Base-by-base conservation (phyloP, 1,140 invertebrate species). In the Scaptomyza hsui region DNA sequence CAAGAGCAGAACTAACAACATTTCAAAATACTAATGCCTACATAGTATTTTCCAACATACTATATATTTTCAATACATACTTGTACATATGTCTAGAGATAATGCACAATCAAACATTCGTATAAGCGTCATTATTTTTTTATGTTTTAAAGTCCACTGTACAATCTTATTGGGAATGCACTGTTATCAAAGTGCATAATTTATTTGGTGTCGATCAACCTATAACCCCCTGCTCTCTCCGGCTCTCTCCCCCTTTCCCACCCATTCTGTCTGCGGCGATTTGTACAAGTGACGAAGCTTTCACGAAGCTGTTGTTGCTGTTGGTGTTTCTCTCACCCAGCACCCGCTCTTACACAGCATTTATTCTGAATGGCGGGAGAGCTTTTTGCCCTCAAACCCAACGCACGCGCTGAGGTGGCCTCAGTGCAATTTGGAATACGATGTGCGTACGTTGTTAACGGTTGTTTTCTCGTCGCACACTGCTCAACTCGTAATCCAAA, bases 321-420 rank as follows among this genome's bases (percentile, higher is more conserved):
- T 12, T 35, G 10, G 1, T 37, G 32, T n/a, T 37, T 37, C 37
- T n/a, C 52, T 55, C 35, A 39, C 9, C 32, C 21, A 39, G 7
- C n/a, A n/a, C n/a, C n/a, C 13, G 32, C 15, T 49, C 21, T 26
- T 4, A 3, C 45, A 15, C 21, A 32, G 12, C 13, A 48, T 51
- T 51, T 32, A 35, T 26, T 35, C 49, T 18, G 12, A 35, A 15
- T n/a, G 51, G 13, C 29, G 56, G 41, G 13, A 35, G 49, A 69
- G 65, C 65, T 69, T 69, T 69, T 61, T 51, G 41, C 49, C 61
- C 49, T 35, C 44, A 64, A 48, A 70, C 67, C 49, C 24, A 69
- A 53, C 59, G 51, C 67, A 56, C 35, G 60, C 51, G 60, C 42
- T 69, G 53, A 13, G 21, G 0, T 9, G 9, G 39, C 35, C 49